Evolutionary conservation across 2,888 invertebrate genomes (phyloP).

Genomic region (Scaptodrosophila latifasciaeformis): DNA sequence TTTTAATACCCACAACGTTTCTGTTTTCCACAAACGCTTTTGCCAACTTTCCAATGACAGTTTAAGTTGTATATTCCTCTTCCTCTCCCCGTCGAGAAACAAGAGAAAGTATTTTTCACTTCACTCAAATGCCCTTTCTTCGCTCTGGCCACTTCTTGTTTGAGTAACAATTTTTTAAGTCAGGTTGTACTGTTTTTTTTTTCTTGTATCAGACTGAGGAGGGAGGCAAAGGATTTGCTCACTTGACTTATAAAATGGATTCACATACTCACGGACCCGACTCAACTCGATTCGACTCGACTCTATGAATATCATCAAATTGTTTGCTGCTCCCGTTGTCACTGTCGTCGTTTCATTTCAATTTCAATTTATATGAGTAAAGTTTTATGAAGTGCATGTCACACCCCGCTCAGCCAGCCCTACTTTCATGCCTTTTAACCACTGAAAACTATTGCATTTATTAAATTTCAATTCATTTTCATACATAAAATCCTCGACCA

Average conservation of each 20-base stretch:
- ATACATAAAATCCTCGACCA: conserved; percentile 24
- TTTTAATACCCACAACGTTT: conserved; percentile 48
- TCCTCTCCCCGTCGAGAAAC: conserved; percentile 22
- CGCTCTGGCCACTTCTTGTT: conserved; percentile 53
- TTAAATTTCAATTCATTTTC: conserved; percentile 61
- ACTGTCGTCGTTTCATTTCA: conserved; percentile 36
- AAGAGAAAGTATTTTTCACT: conserved; percentile 13
- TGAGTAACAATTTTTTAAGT: conserved; percentile 52
- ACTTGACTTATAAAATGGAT: too few relatives aligned
- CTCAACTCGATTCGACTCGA: neutral
- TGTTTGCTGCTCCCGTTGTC: neutral
- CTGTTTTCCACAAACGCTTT: conserved; percentile 39
- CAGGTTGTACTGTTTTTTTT: neutral
- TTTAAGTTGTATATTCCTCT: conserved; percentile 56
- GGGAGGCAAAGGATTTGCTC: too few relatives aligned
- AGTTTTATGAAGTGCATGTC: conserved; percentile 66
- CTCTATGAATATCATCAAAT: neutral
- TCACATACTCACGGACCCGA: too few relatives aligned
- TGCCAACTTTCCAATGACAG: conserved; percentile 59
- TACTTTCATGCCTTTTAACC: neutral
- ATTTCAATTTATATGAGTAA: conserved; percentile 67
- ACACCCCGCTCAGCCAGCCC: conserved; percentile 40
- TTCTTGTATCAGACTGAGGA: too few relatives aligned
- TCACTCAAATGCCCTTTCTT: neutral
- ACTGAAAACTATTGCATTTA: conserved; percentile 54